A percentile compares a stretch with the other conserved stretches of the same genome.
These are phyloP conservation scores for Rugalucina vietnamica DNA, from an alignment of 2,888 invertebrate species.

Conservation along the genomic window DNA sequence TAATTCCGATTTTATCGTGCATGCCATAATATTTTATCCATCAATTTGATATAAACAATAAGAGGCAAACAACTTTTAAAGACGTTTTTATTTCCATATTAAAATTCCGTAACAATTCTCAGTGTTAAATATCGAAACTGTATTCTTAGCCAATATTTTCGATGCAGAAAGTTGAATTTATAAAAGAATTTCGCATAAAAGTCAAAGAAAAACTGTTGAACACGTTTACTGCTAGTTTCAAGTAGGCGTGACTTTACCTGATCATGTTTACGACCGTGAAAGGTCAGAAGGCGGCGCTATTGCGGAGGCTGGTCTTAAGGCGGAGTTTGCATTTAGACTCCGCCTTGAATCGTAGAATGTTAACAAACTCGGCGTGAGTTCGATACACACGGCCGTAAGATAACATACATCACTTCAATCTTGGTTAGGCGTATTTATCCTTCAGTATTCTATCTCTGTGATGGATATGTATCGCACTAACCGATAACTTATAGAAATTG, in stretches of 20 bases:
- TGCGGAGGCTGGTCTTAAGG: constrained; percentile 1
- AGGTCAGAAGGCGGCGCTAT: constrained; percentile 38
- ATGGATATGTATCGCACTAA: constrained; percentile 31
- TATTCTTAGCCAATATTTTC: background rate
- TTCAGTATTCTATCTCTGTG: constrained; percentile 51
- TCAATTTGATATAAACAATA: background rate
- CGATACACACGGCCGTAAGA: constrained; percentile 43
- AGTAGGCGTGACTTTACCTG: constrained; percentile 9
- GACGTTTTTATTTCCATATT: background rate
- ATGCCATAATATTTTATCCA: background rate
- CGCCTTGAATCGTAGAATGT: background rate
- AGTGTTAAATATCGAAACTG: background rate
- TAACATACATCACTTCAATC: constrained; percentile 57
- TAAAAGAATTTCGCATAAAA: constrained; percentile 14
- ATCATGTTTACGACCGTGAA: constrained; percentile 40
- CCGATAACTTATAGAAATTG: constrained; percentile 10
- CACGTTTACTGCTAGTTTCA: background rate
- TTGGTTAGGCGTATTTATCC: constrained; percentile 42
- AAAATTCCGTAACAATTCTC: background rate
- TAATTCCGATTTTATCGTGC: background rate
- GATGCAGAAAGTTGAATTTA: background rate
- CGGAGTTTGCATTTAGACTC: background rate
- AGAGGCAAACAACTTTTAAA: background rate
- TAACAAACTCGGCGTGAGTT: constrained; percentile 50
- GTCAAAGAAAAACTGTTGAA: constrained; percentile 9